These are phyloP conservation scores for Carassius auratus DNA, from an alignment of 2,113 vertebrate species.

Conservation along the genomic window DNA sequence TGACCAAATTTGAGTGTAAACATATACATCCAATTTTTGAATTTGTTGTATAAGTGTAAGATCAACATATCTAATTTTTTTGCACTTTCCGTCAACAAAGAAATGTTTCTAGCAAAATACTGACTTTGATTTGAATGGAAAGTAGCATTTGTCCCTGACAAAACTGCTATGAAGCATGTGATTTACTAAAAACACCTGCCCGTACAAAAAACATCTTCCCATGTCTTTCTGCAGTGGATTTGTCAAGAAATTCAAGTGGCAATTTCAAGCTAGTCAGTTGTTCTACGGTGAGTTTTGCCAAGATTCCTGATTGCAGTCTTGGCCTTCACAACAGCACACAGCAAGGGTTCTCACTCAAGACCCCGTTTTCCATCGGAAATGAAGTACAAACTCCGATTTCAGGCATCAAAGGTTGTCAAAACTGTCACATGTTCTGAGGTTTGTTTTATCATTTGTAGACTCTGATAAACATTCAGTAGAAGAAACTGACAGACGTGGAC, in stretches of 20 bases:
- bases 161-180: not conserved
- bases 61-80: too few relatives aligned
- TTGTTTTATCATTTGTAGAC: constrained; percentile 18
- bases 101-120: too few relatives aligned
- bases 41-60: too few relatives aligned
- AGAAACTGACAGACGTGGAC: not conserved
- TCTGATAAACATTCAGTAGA: constrained; percentile 4
- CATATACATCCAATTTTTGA: too few relatives aligned
- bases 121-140: not conserved
- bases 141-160: not conserved
- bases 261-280: constrained; percentile 19
- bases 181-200: not conserved
- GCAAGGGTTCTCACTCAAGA: not conserved
- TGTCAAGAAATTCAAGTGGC: constrained; percentile 15
- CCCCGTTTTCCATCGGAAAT: constrained; percentile 4
- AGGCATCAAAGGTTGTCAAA: constrained; percentile 13
- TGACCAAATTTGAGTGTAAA: too few relatives aligned
- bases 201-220: constrained; percentile 4
- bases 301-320: not conserved
- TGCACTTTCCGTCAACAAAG: too few relatives aligned
- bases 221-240: constrained; percentile 17
- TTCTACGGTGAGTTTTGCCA: not conserved
- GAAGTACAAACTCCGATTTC: not conserved
- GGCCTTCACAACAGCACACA: not conserved
- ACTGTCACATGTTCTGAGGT: not conserved